Base-by-base conservation (phyloP, 1,140 invertebrate species). In the Drosophila arizonae region DNA sequence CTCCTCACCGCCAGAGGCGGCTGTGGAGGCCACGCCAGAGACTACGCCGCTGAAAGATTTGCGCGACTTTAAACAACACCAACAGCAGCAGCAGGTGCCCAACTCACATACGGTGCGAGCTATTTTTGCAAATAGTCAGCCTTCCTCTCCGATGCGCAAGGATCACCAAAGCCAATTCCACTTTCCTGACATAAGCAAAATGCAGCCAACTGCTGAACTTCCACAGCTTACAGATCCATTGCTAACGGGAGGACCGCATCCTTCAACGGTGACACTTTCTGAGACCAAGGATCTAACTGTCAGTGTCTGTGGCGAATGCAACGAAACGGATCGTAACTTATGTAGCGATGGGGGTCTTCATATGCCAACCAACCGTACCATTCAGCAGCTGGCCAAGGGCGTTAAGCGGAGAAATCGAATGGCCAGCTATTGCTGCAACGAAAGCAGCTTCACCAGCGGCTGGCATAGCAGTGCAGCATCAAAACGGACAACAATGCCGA, bases 11-110 rank as follows among this genome's bases (percentile, higher is more conserved):
- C 91, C 96, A 1, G 96, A 97, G 92, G 95, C 96, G 10, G 96
- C 96, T 39, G 94, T 97, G 30, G 96, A 97, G 93, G 96, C 96
- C 6, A 97, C 96, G 8, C 96, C 96, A 3, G 96, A 97, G 93
- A 97, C 96, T 28, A 97, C 96, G 30, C 96, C 96, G 1, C 93
- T 97, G 0, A 96, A 96, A 89, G 95, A 94, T 79, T 28, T 88
- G 82, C 60, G 82, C 30, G 90, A 91, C 46, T 52, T 90, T 6
- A 90, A 90, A 26, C 90, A 90, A 39, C 76, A 79, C 10, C 85
- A 80, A 26, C 75, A 56, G 50, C 28, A 64, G 52, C 21, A 52
- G 36, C 58, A 54, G 50, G 11, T 67, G 9, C 61, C 70, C 15
- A 94, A 94, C 69, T 94, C 95, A 9, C 92, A 92, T 70, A 94